Evolutionary conservation across 2,888 invertebrate species (phyloP), one percentile per base, ranked within the genome.

Genomic region (Ptilodon capucinus): DNA sequence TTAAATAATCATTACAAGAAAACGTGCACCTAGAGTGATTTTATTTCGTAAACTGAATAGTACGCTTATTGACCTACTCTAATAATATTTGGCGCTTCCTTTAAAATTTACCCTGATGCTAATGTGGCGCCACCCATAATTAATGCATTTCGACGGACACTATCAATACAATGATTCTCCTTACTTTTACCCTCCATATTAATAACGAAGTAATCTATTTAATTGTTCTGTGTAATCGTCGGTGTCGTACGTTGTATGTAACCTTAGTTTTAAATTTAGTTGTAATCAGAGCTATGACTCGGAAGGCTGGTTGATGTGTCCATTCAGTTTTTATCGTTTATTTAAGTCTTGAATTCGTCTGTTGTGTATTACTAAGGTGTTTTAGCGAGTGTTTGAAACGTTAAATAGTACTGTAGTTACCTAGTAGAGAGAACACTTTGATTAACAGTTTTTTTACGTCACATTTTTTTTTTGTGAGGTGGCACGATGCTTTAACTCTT

Each of bases 281-380:
- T 75, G 52, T 81, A 79, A 73, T 74, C 65, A 69, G 81, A 81
- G 83, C 72, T 74, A 71, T 71, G 77, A 70, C 79, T 81, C 82
- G 54, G 60, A 76, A 82, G 79, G 89, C 89, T 90, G 90, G 88
- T 90, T 87, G 79, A 84, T 72, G 90, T 80, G 88, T 86, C 90
- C 88, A 89, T 82, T 86, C 39, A 61, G 52, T 48, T 46, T 64
- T 59, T 51, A 47, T 54, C 48, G 55, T 65, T 68, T 55, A 55
- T 58, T 65, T 54, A 55, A 50, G 46, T 46, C 55, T 56, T 57
- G 51, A 46, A 59, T 58, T 64, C 42, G 47, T 60, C 49, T 64
- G 58, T 60, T 66, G 54, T 60, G 53, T 65, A 60, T 52, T 57
- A 44, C 13, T 56, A 52, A 57, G 57, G 35, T n/a, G 57, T 44